Evolutionary conservation across 2,113 vertebrate species (phyloP).

Genomic region (Misgurnus anguillicaudatus): DNA sequence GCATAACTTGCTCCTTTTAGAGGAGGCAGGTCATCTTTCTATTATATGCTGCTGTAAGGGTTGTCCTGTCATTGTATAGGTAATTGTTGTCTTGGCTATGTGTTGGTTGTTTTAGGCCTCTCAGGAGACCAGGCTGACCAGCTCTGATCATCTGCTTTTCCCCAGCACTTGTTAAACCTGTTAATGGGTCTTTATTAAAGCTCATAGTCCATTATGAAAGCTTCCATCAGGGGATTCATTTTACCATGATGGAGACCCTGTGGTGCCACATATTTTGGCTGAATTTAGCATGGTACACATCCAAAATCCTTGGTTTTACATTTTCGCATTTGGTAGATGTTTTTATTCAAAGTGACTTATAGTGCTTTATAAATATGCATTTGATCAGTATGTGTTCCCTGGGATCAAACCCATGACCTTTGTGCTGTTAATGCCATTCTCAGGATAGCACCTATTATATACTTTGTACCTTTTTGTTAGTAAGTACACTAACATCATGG

Average conservation of each 20-base stretch:
- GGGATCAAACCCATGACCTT: no score
- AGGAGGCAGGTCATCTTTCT: neutral
- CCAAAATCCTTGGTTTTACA: neutral
- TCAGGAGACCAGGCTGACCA: constrained; percentile 13
- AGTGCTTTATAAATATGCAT: no score
- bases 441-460: no score
- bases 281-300: neutral
- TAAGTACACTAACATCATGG: no score
- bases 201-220: neutral
- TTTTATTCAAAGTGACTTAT: no score
- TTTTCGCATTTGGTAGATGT: no score
- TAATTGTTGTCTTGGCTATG: neutral
- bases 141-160: constrained; percentile 5
- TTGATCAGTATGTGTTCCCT: no score
- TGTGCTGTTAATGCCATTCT: no score
- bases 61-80: neutral
- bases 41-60: neutral
- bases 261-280: neutral
- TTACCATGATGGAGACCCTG: no score
- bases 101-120: neutral
- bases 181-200: constrained; percentile 24
- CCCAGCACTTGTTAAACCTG: neutral
- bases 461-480: no score
- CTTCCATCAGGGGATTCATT: neutral
- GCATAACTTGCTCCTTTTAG: neutral